phyloP scores from a whole-genome alignment of 2,888 invertebrate species.

The Dastarcus helophoroides region DNA sequence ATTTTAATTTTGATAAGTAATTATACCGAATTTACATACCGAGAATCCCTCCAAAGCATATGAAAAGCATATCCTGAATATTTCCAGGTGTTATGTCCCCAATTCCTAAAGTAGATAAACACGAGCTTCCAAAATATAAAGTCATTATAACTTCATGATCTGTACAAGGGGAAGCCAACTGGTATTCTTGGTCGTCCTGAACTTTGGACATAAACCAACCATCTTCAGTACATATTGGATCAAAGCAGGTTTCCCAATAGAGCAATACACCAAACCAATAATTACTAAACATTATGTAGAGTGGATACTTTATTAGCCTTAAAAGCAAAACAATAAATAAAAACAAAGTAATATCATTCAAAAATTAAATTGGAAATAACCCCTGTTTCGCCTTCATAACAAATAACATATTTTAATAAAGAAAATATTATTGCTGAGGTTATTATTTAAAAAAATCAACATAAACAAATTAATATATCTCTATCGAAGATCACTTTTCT shows the following conservation, averaged over 20 bases:
- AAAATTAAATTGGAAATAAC: too few species aligned
- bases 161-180: conserved; percentile 11
- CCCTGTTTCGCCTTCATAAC: too few species aligned
- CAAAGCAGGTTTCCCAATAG: conserved; percentile 43
- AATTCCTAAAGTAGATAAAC: conserved; percentile 39
- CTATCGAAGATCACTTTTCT: too few species aligned
- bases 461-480: too few species aligned
- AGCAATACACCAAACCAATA: conserved; percentile 45
- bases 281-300: conserved; percentile 38
- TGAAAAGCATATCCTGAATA: conserved; percentile 32
- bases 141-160: conserved; percentile 34
- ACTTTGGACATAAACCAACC: conserved; percentile 37
- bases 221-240: conserved; percentile 37
- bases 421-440: too few species aligned
- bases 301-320: conserved; percentile 39
- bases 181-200: conserved; percentile 11
- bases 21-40: conserved; percentile 14
- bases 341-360: too few species aligned
- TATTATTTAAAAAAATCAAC: too few species aligned
- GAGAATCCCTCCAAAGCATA: conserved; percentile 14
- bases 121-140: conserved; percentile 39
- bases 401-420: too few species aligned
- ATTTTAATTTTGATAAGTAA: too few species aligned
- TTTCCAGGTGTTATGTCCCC: conserved; percentile 41
- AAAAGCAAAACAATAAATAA: conserved; percentile 12